Evolutionary conservation across 1,140 invertebrate species (phyloP), one percentile per base, ranked within the genome.

Genomic region (Brachionus sp.): DNA sequence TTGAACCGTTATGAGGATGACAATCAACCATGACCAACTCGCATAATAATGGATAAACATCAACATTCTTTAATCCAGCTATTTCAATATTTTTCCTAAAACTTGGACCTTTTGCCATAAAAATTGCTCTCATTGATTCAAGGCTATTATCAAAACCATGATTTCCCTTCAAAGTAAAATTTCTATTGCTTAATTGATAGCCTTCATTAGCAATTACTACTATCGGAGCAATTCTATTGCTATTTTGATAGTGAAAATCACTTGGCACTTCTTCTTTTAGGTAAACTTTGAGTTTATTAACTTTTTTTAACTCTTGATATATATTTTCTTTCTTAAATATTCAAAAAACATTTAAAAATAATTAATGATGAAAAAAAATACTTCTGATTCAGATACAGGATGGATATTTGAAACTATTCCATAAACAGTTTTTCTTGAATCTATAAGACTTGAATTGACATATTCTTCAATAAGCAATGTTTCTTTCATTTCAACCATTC

Each of bases 181-280:
- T 23, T 25, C 10, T 7, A 44, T n/a, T 75, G 23, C n/a, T 46
- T 29, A 80, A 33, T 2, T 23, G 46, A 57, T 80, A 80, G n/a
- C 77, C 77, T 57, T 80, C 77, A 23, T 80, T 29, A 10, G 50
- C 50, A 57, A 80, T 57, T 3, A 16, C 77, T 9, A 66, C 57
- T 10, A 80, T 80, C 0, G 77, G 77, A 57, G 85, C 77, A 12
- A 80, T 80, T 57, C 77, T 35, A 23, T 37, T 66, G 42, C 50
- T 80, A 42, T 80, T 57, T 57, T 57, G 25, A 42, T 10, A 92
- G 86, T 92, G 90, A 88, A 90, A 92, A 73, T 89, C 87, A 25
- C 90, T 86, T 33, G 90, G 90, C 80, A 91, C 89, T n/a, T 92
- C 89, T 35, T 90, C 85, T 84, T 90, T 91, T 84, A 87, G 89